These are phyloP conservation scores for Tokudaia tokunoshimensis DNA, from an alignment of 2,797 vertebrate genomes.

Conservation along the genomic window DNA sequence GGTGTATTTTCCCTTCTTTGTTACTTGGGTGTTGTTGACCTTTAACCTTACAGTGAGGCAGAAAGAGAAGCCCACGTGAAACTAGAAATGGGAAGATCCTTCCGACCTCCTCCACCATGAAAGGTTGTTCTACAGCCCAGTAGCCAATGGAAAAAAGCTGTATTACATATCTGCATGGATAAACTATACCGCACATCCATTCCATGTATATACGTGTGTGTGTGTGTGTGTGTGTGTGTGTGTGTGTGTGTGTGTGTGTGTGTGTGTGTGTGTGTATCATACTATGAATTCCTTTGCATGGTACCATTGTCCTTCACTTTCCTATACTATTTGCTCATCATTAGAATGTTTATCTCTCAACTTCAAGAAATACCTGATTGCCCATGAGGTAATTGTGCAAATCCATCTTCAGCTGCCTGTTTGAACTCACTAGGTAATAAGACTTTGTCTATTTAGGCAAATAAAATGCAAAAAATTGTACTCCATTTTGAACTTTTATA, in stretches of 20 bases:
- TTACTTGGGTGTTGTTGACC: neutral
- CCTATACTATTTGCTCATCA: neutral
- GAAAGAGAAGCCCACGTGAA: neutral
- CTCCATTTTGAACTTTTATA: constrained; percentile 44
- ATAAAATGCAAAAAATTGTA: neutral
- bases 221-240: neutral
- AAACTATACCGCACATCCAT: neutral
- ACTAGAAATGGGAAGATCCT: neutral
- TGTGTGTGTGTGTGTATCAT: neutral
- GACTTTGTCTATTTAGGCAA: neutral
- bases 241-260: neutral
- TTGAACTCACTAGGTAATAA: neutral
- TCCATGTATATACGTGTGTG: neutral
- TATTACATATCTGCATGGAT: neutral
- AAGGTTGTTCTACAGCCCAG: neutral
- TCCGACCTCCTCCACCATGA: neutral
- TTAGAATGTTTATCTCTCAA: neutral
- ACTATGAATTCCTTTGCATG: neutral
- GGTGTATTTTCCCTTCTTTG: neutral
- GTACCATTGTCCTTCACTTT: neutral
- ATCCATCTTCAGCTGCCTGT: neutral
- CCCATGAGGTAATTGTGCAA: constrained; percentile 1
- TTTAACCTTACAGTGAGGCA: constrained; percentile 31
- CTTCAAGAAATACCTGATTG: constrained; percentile 21
- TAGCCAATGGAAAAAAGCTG: neutral